Conservation (phyloP, 2,888 invertebrate genomes). For the Aphodius granarius region DNA sequence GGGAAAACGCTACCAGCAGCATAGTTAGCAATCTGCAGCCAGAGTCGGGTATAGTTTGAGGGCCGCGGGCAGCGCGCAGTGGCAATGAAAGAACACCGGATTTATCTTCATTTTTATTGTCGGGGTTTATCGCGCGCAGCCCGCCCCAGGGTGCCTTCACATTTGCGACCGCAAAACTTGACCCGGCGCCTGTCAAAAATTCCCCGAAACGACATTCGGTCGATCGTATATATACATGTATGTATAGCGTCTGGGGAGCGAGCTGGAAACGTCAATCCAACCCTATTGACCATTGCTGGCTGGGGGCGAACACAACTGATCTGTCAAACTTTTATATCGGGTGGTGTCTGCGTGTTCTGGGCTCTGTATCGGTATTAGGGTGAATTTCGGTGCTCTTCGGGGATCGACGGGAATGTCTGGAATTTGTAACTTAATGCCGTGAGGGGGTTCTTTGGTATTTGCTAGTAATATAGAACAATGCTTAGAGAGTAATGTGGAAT, state of each 20-base stretch:
- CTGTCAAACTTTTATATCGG: neutral
- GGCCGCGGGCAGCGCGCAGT: constrained; percentile 18
- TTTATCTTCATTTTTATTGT: constrained; percentile 50
- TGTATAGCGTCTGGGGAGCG: neutral
- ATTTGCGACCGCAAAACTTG: neutral
- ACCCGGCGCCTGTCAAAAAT: neutral
- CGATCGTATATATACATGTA: neutral
- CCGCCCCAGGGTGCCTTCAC: neutral
- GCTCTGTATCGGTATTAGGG: neutral
- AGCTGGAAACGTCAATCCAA: neutral
- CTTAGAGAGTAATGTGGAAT: no score
- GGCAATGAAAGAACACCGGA: constrained; percentile 35
- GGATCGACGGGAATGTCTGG: neutral
- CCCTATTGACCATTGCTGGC: neutral
- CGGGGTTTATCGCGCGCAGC: constrained; percentile 42
- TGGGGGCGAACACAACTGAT: neutral
- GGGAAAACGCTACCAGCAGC: neutral
- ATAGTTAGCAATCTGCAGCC: neutral
- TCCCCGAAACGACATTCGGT: neutral
- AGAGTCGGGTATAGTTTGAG: neutral
- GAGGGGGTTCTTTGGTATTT: no score
- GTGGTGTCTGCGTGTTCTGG: neutral
- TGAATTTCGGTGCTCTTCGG: neutral
- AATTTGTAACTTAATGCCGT: no score
- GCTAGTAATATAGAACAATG: no score